Conservation (phyloP, 2,113 vertebrate genomes). For the Ciconia maguari region DNA sequence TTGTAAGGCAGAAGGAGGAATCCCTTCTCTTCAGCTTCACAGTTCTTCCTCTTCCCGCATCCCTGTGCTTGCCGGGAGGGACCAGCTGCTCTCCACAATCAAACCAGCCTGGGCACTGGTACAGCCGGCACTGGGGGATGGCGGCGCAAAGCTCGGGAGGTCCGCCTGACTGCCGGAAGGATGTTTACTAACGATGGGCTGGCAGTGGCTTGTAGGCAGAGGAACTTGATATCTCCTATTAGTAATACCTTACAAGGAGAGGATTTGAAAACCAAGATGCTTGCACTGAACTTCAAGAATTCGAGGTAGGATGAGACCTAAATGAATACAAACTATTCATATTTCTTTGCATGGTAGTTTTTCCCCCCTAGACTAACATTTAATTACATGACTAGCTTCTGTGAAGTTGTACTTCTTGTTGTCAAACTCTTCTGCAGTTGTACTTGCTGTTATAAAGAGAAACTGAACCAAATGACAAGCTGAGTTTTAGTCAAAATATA, state of each 20-base stretch:
- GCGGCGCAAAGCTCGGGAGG: neutral
- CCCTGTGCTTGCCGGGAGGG: neutral
- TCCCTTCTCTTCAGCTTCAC: neutral
- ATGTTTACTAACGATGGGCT: slow-evolving; percentile 20
- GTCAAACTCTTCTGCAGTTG: neutral
- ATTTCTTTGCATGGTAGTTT: neutral
- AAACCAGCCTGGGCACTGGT: neutral
- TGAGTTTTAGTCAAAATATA: neutral
- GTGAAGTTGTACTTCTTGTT: neutral
- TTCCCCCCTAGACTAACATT: accelerated
- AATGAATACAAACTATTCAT: neutral
- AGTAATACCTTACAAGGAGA: neutral
- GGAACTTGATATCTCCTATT: neutral
- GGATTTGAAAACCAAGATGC: neutral
- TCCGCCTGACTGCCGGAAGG: neutral
- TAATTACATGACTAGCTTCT: neutral
- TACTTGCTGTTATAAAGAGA: neutral
- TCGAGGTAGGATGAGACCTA: slow-evolving; percentile 1
- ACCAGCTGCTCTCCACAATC: neutral
- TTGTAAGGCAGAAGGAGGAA: neutral
- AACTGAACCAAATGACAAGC: neutral
- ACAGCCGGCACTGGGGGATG: neutral
- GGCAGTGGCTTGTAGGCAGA: neutral
- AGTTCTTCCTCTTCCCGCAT: neutral
- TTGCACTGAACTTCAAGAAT: neutral